Base-by-base conservation (phyloP, 1,140 invertebrate species). In the Xylocopa sonorina region DNA sequence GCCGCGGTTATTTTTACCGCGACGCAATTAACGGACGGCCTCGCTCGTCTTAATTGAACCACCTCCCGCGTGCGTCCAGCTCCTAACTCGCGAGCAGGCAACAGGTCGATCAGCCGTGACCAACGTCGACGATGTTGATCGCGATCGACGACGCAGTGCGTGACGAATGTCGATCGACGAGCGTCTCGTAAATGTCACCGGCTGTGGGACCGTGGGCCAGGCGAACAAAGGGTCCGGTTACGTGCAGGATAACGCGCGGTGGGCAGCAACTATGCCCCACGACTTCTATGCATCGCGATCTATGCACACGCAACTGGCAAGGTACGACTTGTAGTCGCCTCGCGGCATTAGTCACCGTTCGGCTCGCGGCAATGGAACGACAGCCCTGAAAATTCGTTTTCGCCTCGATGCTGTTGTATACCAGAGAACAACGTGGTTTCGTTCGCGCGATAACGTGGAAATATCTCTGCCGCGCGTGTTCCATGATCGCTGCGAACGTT, bases 271-370 rank as follows among this genome's bases (percentile, higher is more conserved):
- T 79, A 82, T 43, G 57, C 71, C n/a, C n/a, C 71, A 68, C 60
- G 79, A 79, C 81, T 85, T 84, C 55, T 81, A 84, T 74, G 83
- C 82, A 76, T 29, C 55, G n/a, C n/a, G 69, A 24, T 76, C 64
- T 50, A 77, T 53, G 60, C 78, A 73, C 72, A 64, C 64, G 77
- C 69, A 80, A 72, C 53, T 24, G 67, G 60, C 6, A 53, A 84
- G 78, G 78, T 77, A 84, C 72, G 63, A 84, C 48, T n/a, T n/a
- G n/a, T n/a, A 83, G 46, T 53, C 71, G 72, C 41, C 76, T 64
- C 63, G 63, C 51, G 43, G 81, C 75, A 85, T 88, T 87, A 88
- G 88, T 88, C 88, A 88, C 51, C 83, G 78, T 87, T 88, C 83
- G 80, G 66, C 83, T 83, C 60, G 62, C 67, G 67, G 48, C 77